These are phyloP conservation scores for Taenioides sp. DNA, from an alignment of 2,797 vertebrate genomes.

Conservation along the genomic window DNA sequence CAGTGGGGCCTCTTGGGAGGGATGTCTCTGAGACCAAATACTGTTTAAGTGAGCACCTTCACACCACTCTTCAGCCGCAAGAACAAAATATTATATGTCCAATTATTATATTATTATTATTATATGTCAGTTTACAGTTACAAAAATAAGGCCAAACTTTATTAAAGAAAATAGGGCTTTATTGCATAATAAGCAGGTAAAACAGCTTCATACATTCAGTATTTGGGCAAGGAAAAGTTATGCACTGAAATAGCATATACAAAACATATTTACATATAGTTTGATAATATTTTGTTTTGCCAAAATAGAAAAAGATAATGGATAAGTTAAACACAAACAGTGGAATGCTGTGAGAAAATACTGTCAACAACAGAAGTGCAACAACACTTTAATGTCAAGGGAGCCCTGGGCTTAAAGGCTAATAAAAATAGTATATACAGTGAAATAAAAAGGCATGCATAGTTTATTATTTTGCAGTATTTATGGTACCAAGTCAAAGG, in stretches of 20 bases:
- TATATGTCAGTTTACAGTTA: too few relatives aligned
- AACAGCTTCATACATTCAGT: constrained; percentile 73
- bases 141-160: constrained; percentile 14
- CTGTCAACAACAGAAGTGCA: constrained; percentile 85
- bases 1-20: constrained; percentile 15
- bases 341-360: constrained; percentile 86
- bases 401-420: constrained; percentile 82
- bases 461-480: constrained; percentile 83
- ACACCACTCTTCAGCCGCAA: background rate
- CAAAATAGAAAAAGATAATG: constrained; percentile 62
- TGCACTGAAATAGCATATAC: constrained; percentile 78
- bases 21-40: background rate
- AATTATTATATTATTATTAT: too few relatives aligned
- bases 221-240: constrained; percentile 62
- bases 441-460: constrained; percentile 88
- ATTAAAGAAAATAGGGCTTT: constrained; percentile 85
- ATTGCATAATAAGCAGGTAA: constrained; percentile 88
- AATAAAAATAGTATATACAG: constrained; percentile 82
- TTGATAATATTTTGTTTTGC: constrained; percentile 68
- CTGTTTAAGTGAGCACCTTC: constrained; percentile 21
- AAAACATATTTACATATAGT: constrained; percentile 87
- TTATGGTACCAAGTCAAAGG: constrained; percentile 76
- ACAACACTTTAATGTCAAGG: constrained; percentile 78
- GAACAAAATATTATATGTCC: background rate
- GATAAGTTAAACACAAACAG: constrained; percentile 74